phyloP scores from a whole-genome alignment of 1,140 invertebrate genomes.

The Drosophila nasuta region DNA sequence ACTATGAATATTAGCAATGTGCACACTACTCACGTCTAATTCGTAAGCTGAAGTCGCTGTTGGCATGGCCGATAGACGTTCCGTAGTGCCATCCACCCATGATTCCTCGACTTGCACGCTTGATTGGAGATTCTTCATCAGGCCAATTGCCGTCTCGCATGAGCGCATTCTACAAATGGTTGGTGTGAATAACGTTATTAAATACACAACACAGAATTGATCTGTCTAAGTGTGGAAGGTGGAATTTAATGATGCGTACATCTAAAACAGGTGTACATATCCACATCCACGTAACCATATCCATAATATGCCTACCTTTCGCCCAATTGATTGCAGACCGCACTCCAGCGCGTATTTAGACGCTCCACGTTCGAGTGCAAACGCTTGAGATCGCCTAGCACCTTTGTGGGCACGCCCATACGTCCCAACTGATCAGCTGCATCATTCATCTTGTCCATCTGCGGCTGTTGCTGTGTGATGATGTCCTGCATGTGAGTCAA shows the following conservation, averaged over 20 bases:
- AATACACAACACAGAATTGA: conserved; percentile 6
- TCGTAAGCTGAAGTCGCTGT: conserved; percentile 84
- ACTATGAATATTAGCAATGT: conserved; percentile 10
- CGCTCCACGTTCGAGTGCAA: conserved; percentile 97
- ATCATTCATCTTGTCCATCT: conserved; percentile 95
- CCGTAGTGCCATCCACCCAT: conserved; percentile 92
- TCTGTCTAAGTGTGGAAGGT: not conserved
- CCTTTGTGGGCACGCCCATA: conserved; percentile 88
- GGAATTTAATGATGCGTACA: conserved; percentile 26
- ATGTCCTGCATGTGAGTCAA: conserved; percentile 89
- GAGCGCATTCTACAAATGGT: conserved; percentile 89
- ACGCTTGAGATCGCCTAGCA: conserved; percentile 93
- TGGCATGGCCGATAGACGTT: conserved; percentile 81
- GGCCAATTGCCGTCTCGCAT: conserved; percentile 93
- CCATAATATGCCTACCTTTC: conserved; percentile 88
- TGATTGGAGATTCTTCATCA: conserved; percentile 94
- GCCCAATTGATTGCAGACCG: conserved; percentile 94
- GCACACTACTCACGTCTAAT: conserved; percentile 81
- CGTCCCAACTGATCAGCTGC: conserved; percentile 94
- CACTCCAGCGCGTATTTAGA: conserved; percentile 95
- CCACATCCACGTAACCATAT: not conserved
- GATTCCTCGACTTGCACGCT: conserved; percentile 94
- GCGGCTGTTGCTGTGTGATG: conserved; percentile 92
- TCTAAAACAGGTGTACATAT: conserved; percentile 37
- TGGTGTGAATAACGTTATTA: conserved; percentile 45